A percentile compares a stretch with the other conserved stretches of the same genome.
Evolutionary conservation across 2,888 invertebrate genomes (phyloP).

Genomic region (Pristionchus entomophagus): DNA sequence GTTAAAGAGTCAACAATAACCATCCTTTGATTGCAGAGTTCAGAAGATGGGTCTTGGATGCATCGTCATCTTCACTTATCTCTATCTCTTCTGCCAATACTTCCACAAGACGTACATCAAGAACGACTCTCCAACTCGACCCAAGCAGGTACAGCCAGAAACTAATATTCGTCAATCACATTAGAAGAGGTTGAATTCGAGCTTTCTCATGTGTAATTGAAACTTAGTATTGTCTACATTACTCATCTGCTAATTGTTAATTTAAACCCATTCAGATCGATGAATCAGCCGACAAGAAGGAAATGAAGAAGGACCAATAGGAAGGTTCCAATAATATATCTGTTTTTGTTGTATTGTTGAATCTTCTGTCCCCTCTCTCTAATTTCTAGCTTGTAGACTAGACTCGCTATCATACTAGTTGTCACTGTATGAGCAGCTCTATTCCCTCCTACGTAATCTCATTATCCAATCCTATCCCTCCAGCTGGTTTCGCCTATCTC

Average conservation of each 20-base stretch:
- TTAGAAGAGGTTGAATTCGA: not conserved
- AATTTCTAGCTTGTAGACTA: conserved; percentile 8
- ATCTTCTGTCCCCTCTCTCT: not conserved
- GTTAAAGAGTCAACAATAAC: not conserved
- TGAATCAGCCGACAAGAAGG: not conserved
- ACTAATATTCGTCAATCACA: too few species aligned
- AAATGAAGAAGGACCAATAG: conserved; percentile 26
- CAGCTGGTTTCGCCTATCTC: conserved; percentile 21
- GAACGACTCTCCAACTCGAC: conserved; percentile 54
- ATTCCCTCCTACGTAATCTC: not conserved
- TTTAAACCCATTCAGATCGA: not conserved
- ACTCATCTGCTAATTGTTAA: too few species aligned
- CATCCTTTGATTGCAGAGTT: not conserved
- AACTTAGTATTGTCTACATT: too few species aligned
- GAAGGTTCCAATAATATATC: not conserved
- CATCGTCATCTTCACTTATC: conserved; percentile 82
- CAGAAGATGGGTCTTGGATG: conserved; percentile 42
- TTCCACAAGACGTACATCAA: conserved; percentile 90
- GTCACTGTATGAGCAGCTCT: not conserved
- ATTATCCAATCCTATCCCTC: conserved; percentile 1
- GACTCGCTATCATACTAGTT: conserved; percentile 10
- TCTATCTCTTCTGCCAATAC: conserved; percentile 92
- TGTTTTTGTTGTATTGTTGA: conserved; percentile 42
- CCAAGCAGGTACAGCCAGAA: not conserved
- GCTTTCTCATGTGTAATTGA: not conserved